Evolutionary conservation across 2,888 invertebrate genomes (phyloP).

Genomic region (Ecliptopera silaceata): DNA sequence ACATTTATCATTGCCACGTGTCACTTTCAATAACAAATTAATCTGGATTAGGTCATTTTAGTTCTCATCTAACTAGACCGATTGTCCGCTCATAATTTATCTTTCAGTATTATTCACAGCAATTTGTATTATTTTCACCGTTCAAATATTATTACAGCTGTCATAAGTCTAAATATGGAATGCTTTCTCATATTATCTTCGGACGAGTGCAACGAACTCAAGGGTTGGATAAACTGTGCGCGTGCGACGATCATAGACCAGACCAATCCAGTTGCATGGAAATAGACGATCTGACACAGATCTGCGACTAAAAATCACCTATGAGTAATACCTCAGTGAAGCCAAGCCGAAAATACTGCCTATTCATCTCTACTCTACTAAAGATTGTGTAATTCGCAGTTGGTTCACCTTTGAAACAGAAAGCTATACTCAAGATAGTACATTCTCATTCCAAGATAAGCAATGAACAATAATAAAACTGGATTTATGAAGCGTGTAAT

Average conservation of each 20-base stretch:
- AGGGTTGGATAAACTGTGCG: slow-evolving; percentile 52
- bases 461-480: too few species aligned
- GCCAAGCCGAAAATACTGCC: slow-evolving; percentile 29
- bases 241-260: slow-evolving; percentile 41
- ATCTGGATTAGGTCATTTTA: not conserved
- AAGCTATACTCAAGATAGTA: too few species aligned
- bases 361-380: slow-evolving; percentile 10
- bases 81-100: not conserved
- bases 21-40: not conserved
- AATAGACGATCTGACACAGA: slow-evolving; percentile 39
- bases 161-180: slow-evolving; percentile 49
- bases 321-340: slow-evolving; percentile 33
- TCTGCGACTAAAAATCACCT: slow-evolving; percentile 32
- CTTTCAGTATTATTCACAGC: not conserved
- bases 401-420: slow-evolving; percentile 1
- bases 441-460: too few species aligned
- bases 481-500: too few species aligned
- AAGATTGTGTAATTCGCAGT: slow-evolving; percentile 6
- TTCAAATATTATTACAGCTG: slow-evolving; percentile 60
- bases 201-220: slow-evolving; percentile 57
- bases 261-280: slow-evolving; percentile 32
- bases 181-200: slow-evolving; percentile 62
- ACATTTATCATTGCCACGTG: not conserved
- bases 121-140: slow-evolving; percentile 43
- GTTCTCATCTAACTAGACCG: not conserved